Base-by-base conservation (phyloP, 2,888 invertebrate genomes). In the Drosophila borealis region DNA sequence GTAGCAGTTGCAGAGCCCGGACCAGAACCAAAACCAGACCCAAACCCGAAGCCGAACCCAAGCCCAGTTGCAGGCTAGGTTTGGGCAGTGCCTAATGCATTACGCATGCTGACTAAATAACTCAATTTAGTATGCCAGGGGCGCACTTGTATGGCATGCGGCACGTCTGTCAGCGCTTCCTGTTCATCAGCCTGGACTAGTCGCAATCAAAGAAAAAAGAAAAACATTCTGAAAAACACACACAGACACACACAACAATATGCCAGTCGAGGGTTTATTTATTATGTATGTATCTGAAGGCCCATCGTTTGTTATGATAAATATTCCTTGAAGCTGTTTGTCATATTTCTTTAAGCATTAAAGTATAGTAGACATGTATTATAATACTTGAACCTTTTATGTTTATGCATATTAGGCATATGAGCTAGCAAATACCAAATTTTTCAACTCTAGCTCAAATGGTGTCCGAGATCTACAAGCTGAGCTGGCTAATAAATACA, bases 101-200 rank as follows among this genome's bases (percentile, higher is more conserved):
- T 68, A 78, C 78, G 78, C 78, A 78, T 78, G 76, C 36, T 66
- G 54, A 78, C 75, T 74, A 60, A 74, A 79, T 78, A 70, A 66
- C 79, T 77, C 70, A 79, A 79, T 79, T 79, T 74, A 64, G 74
- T 76, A 76, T 76, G 76, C 76, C 74, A 62, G 61, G 66, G 39
- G 59, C 56, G 73, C 79, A 71, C 79, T 88, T 84, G 66, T 76
- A 69, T 66, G 76, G 81, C 85, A 73, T 75, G 61, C 63, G 44
- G 66, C 85, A 85, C 80, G 88, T 81, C 46, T 54, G 57, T 4
- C 41, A 60, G 49, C 42, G 48, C 48, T 75, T 75, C 75, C 75
- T 75, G 75, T 67, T 37, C 10, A 33, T 50, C 50, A 25, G 60
- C 49, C 56, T 57, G 42, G 17, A 62, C 49, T 19, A 42, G 49